Evolutionary conservation across 2,113 vertebrate species (phyloP).

Genomic region (Rattus rattus): DNA sequence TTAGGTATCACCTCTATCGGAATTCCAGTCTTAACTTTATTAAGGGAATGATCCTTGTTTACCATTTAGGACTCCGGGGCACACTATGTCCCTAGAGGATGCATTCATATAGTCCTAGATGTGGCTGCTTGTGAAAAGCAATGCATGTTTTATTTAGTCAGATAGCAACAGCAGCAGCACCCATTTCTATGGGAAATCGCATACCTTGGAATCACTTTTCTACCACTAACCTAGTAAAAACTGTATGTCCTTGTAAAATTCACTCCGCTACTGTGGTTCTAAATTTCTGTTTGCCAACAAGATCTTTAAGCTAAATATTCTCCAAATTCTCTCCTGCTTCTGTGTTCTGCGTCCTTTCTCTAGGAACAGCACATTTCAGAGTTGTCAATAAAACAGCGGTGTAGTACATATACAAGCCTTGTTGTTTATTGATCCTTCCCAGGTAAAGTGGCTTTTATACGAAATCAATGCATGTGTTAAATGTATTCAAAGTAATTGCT

Average conservation of each 20-base stretch:
- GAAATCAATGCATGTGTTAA: conserved; percentile 73
- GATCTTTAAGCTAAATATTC: conserved; percentile 8
- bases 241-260: not conserved
- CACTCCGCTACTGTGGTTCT: not conserved
- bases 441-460: conserved; percentile 75
- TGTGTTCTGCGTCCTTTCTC: conserved; percentile 44
- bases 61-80: not conserved
- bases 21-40: conserved; percentile 36
- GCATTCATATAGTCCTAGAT: not conserved
- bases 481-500: conserved; percentile 73
- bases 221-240: not conserved
- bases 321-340: not conserved
- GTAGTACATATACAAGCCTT: conserved; percentile 55
- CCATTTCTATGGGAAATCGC: not conserved
- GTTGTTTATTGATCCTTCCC: conserved; percentile 70
- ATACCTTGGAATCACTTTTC: not conserved
- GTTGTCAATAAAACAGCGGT: conserved; percentile 72
- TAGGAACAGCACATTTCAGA: conserved; percentile 40
- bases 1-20: not conserved
- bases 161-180: not conserved
- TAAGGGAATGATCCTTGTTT: not conserved
- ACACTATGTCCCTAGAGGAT: not conserved
- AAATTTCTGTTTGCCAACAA: not conserved
- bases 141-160: not conserved
- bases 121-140: not conserved